Evolutionary conservation across 2,888 invertebrate species (phyloP), one percentile per base, ranked within the genome.

Genomic region (Xanthostigma xanthostigma): DNA sequence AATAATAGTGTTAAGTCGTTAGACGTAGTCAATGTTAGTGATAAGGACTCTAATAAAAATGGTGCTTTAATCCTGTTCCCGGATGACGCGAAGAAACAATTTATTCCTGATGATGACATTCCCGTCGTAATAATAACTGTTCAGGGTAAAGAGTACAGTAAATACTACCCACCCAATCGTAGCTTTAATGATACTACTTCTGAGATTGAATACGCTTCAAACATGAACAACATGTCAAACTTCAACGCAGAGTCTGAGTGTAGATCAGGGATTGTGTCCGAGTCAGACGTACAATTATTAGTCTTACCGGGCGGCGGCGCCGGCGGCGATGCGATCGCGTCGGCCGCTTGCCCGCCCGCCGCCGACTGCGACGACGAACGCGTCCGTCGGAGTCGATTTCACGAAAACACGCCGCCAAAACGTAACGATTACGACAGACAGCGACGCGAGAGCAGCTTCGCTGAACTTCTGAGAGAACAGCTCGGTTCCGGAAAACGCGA

Each of bases 391-490:
- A 62, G 56, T 60, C 62, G 57, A 58, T 58, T 51, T 58, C 60
- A 53, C 61, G 59, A 53, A 56, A 10, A 9, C 37, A 36, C 45
- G 45, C 13, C 41, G 14, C 41, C 27, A 9, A 27, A 41, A 41
- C 41, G 41, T 12, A 41, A 41, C 27, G 41, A 41, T 27, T 17
- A n/a, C 41, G 41, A 41, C 10, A 17, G 55, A 51, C 67, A 67
- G 50, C 70, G 72, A 55, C 70, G 73, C 58, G 70, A 72, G 64
- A 68, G 71, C 63, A 72, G 70, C 49, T 69, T 69, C 57, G 70
- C 67, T 56, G 66, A 65, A 53, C 68, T 72, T 69, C 59, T 72
- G 61, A 68, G 67, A 58, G 62, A 71, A 51, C 61, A 63, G 56
- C 61, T 60, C 55, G 44, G 50, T 41, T 50, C 55, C 36, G 41